A percentile compares a stretch with the other conserved stretches of the same genome.
Evolutionary conservation across 2,888 invertebrate species (phyloP).

Genomic region (Alsophila aescularia): DNA sequence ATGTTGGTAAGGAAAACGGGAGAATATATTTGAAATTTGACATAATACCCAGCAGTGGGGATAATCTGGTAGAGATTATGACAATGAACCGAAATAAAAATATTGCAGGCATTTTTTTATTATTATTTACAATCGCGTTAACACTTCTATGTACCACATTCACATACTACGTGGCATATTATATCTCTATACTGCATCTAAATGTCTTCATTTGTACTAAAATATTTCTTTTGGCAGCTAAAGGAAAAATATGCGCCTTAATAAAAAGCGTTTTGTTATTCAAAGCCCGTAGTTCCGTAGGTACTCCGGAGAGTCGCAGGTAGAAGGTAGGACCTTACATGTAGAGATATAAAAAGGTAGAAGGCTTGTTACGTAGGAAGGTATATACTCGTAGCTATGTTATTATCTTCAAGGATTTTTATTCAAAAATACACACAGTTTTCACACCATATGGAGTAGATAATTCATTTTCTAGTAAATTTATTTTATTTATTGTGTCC

Average conservation of each 20-base stretch:
- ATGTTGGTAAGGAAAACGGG: too few species aligned
- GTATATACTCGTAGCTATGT: background rate
- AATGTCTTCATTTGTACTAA: constrained; percentile 22
- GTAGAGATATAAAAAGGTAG: constrained; percentile 13
- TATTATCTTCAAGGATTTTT: background rate
- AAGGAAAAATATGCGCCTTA: constrained; percentile 36
- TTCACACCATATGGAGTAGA: too few species aligned
- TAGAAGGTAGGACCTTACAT: constrained; percentile 38
- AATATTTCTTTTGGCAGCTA: constrained; percentile 13
- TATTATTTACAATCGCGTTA: background rate
- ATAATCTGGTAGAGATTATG: too few species aligned
- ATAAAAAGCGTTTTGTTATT: constrained; percentile 55
- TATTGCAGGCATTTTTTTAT: too few species aligned
- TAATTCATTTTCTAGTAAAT: too few species aligned
- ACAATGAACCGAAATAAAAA: too few species aligned
- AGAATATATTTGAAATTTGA: too few species aligned
- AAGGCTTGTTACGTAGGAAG: background rate
- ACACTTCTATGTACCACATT: background rate
- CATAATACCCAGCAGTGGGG: too few species aligned
- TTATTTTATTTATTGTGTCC: too few species aligned
- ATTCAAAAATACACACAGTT: too few species aligned
- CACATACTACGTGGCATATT: background rate
- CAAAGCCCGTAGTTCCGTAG: constrained; percentile 46
- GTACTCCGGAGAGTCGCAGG: constrained; percentile 47
- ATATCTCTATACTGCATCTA: constrained; percentile 21